These are phyloP conservation scores for Carassius carassius DNA, from an alignment of 2,113 vertebrate species.

Conservation along the genomic window DNA sequence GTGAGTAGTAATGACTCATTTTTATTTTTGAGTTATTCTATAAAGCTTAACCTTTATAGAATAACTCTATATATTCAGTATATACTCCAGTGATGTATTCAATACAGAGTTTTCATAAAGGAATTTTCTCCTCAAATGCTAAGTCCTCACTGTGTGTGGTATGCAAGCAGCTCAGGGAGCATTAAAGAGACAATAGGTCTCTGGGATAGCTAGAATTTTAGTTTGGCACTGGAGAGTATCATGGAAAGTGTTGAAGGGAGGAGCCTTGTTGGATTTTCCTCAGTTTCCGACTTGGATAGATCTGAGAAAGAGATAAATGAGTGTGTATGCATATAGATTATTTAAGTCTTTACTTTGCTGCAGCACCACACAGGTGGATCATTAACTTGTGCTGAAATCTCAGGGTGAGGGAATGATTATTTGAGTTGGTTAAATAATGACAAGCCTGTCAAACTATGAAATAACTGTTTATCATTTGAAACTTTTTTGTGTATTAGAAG, in stretches of 20 bases:
- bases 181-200: not conserved
- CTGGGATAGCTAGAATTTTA: constrained; percentile 18
- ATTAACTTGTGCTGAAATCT: constrained; percentile 22
- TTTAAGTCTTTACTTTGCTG: not conserved
- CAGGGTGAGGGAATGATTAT: constrained; percentile 14
- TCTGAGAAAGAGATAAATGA: not conserved
- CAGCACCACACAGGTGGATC: constrained; percentile 7
- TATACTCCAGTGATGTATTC: not conserved
- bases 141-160: constrained; percentile 29
- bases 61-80: not conserved
- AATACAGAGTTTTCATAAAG: not conserved
- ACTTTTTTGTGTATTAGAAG: not conserved
- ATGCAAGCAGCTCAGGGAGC: constrained; percentile 6
- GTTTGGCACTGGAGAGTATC: not conserved
- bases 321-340: not conserved
- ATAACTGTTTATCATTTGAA: not conserved
- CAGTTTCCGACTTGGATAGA: not conserved
- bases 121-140: not conserved
- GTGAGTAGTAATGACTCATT: not conserved
- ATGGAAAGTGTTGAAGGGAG: constrained; percentile 4
- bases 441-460: not conserved
- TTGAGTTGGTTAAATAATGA: constrained; percentile 18
- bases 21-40: not conserved
- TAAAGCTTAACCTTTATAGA: not conserved
- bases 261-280: constrained; percentile 33